These are phyloP conservation scores for Chrysogorgia sp. DNA, from an alignment of 92 coral and sea anemone species.

Conservation along the genomic window DNA sequence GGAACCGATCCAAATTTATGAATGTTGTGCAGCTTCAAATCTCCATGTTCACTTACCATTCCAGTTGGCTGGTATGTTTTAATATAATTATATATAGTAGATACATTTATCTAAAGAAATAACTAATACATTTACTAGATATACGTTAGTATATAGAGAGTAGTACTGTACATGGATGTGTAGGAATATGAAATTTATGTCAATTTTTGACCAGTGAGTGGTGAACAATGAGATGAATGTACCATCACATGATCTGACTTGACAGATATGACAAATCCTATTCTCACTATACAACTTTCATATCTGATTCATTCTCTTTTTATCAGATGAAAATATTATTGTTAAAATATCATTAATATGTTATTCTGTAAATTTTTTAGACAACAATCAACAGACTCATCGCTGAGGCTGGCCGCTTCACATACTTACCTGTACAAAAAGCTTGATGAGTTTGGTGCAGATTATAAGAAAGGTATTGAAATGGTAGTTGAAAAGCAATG, in stretches of 20 bases:
- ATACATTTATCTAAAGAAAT: too few species aligned
- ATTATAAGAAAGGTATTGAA: constrained; percentile 44
- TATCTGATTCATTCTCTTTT: too few species aligned
- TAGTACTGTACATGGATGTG: not conserved
- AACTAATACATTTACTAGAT: not conserved
- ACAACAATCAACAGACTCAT: constrained; percentile 59
- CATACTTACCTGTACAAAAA: too few species aligned
- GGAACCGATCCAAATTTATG: too few species aligned
- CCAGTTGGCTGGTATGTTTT: constrained; percentile 72
- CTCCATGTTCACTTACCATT: constrained; percentile 63
- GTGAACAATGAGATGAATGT: not conserved
- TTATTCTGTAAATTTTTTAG: constrained; percentile 14
- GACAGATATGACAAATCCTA: not conserved
- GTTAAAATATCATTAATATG: too few species aligned
- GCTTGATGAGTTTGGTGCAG: too few species aligned
- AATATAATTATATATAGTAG: too few species aligned
- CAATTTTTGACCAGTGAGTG: too few species aligned
- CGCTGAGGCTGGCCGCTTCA: constrained; percentile 62
- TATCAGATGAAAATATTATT: too few species aligned
- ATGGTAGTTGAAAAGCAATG: constrained; percentile 64
- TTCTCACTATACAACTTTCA: not conserved
- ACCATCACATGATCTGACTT: not conserved
- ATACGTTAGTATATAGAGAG: not conserved
- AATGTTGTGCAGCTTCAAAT: constrained; percentile 66
- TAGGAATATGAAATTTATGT: too few species aligned